phyloP scores from a whole-genome alignment of 2,797 vertebrate genomes.

The Taeniopygia guttata region DNA sequence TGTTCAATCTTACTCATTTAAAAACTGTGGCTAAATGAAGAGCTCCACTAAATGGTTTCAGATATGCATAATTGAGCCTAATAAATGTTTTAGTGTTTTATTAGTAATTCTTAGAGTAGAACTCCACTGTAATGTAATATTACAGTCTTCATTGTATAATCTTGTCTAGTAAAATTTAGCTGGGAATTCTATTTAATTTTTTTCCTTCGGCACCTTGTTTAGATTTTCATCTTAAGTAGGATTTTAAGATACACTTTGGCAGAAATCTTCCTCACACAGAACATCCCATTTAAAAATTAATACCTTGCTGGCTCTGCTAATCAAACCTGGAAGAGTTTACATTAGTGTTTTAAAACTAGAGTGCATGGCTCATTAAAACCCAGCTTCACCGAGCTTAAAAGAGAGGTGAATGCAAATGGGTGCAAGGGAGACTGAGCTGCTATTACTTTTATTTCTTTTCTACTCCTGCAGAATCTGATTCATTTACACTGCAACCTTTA shows the following conservation, averaged over 20 bases:
- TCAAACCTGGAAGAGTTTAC: constrained; percentile 16
- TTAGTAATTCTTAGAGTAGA: background rate
- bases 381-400: background rate
- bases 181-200: background rate
- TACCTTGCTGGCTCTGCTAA: background rate
- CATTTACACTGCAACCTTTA: background rate
- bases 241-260: constrained; percentile 1
- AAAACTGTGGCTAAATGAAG: background rate
- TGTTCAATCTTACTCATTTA: background rate
- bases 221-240: background rate
- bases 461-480: background rate
- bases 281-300: constrained; percentile 14
- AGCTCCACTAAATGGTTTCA: background rate
- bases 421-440: background rate
- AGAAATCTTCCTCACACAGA: background rate
- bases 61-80: background rate
- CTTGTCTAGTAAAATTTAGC: background rate
- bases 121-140: background rate
- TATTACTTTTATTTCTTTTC: background rate
- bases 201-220: constrained; percentile 37
- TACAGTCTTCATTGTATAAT: background rate
- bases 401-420: background rate
- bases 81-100: constrained; percentile 25
- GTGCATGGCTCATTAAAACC: constrained; percentile 3
- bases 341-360: constrained; percentile 2